Base-by-base conservation (phyloP, 2,888 invertebrate species). In the Catocala sponsa region DNA sequence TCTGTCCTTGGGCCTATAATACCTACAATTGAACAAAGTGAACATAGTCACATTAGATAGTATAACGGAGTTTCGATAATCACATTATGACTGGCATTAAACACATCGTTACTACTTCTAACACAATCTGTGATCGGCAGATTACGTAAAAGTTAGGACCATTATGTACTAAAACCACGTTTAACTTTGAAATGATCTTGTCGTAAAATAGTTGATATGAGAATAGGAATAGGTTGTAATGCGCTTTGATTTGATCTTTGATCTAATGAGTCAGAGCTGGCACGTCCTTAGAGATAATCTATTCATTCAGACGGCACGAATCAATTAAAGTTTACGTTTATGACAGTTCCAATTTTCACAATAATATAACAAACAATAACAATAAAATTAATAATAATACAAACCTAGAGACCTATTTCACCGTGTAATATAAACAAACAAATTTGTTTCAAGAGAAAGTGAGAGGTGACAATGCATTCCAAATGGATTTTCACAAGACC, bases 71-170 rank as follows among this genome's bases (percentile, higher is more conserved):
- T 38, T 38, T 43, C 38, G 55, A 55, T 55, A 46, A 46, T 35
- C 43, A 47, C 15, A 4, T 13, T n/a, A 6, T 42, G 15, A 6
- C 35, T 55, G 15, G 5, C 55, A 41, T 55, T 55, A 55, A 55
- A 55, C 35, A 47, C 46, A 55, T 46, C 15, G 46, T 55, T 55
- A n/a, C 55, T 44, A 47, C 46, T 46, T 55, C 35, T 55, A 35
- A 55, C 35, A 46, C 44, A 12, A 46, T 33, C 46, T 41, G 7
- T 5, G 38, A 55, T 46, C 55, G 46, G 35, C 13, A 43, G 33
- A 53, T 44, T 38, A 10, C 32, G 46, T 35, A 13, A 54, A 38
- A 46, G 54, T 54, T 54, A 15, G 15, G 13, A 46, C 35, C 46
- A 46, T 55, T 46, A 12, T 38, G 46, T 47, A 44, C 43, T 53